A percentile compares a stretch with the other conserved stretches of the same genome.
phyloP scores from a whole-genome alignment of 2,888 invertebrate species.

The Morpho helenor region DNA sequence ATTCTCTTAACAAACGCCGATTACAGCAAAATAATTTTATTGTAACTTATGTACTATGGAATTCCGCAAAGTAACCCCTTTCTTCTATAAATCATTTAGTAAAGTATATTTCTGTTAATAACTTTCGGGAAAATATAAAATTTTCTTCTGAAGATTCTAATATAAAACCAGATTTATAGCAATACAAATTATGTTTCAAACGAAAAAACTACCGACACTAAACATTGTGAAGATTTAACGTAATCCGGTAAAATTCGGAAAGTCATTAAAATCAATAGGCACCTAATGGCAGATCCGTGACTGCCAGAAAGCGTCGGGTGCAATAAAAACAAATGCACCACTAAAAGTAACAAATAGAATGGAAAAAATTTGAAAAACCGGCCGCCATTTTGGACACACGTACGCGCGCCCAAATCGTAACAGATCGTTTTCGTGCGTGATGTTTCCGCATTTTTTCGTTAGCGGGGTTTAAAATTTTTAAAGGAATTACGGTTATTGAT shows the following conservation, averaged over 20 bases:
- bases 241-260: constrained; percentile 22
- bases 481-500: constrained; percentile 45
- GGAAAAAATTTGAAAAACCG: constrained; percentile 50
- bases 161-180: too few relatives aligned
- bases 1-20: too few relatives aligned
- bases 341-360: constrained; percentile 64
- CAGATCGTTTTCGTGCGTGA: constrained; percentile 76
- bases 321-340: constrained; percentile 72
- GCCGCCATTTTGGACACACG: constrained; percentile 43
- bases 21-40: too few relatives aligned
- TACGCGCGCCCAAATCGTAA: constrained; percentile 70
- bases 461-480: constrained; percentile 33
- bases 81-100: too few relatives aligned
- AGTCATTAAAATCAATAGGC: constrained; percentile 35
- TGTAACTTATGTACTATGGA: too few relatives aligned
- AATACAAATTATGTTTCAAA: too few relatives aligned
- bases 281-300: constrained; percentile 68
- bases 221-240: constrained; percentile 1
- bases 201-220: neutral
- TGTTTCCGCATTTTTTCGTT: constrained; percentile 39
- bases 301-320: constrained; percentile 60
- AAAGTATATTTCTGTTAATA: too few relatives aligned
- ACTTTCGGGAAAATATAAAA: too few relatives aligned
- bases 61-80: too few relatives aligned
- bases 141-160: too few relatives aligned